Conservation (phyloP, 2,797 vertebrate genomes). For the Malurus splendens region DNA sequence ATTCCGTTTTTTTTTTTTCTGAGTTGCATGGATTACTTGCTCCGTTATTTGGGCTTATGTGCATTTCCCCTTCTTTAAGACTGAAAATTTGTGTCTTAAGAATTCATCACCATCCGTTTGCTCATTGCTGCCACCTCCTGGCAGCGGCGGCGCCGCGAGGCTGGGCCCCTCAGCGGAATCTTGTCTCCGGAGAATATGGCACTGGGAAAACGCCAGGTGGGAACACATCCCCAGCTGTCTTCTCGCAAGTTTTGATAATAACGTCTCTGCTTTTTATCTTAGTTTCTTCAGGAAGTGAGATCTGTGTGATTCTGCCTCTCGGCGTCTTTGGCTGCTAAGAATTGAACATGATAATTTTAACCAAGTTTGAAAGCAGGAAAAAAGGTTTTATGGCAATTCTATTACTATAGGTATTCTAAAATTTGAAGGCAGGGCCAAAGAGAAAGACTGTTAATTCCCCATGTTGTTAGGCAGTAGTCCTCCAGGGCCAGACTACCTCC, state of each 20-base stretch:
- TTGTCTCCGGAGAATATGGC: not conserved
- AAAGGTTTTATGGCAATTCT: not conserved
- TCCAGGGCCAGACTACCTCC: not conserved
- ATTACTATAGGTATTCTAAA: not conserved
- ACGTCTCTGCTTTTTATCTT: not conserved
- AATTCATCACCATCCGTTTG: not conserved
- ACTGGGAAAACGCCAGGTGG: fast-evolving
- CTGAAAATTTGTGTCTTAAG: not conserved
- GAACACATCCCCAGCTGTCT: not conserved
- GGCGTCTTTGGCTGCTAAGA: not conserved
- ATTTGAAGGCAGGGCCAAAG: not conserved
- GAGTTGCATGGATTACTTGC: not conserved
- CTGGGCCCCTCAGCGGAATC: fast-evolving
- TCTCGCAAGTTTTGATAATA: not conserved
- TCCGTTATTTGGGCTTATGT: not conserved
- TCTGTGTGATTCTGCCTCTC: not conserved
- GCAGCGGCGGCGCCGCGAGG: not conserved
- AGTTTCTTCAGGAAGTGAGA: not conserved
- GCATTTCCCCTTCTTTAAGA: not conserved
- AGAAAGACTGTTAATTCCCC: not conserved
- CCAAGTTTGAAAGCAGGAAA: not conserved
- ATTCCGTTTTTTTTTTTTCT: not conserved
- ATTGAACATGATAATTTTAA: not conserved
- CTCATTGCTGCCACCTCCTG: slow-evolving; percentile 21
- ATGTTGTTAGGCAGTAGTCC: not conserved